These are phyloP conservation scores for Pongo abelii DNA, from an alignment of 2,113 vertebrate genomes.

Conservation along the genomic window DNA sequence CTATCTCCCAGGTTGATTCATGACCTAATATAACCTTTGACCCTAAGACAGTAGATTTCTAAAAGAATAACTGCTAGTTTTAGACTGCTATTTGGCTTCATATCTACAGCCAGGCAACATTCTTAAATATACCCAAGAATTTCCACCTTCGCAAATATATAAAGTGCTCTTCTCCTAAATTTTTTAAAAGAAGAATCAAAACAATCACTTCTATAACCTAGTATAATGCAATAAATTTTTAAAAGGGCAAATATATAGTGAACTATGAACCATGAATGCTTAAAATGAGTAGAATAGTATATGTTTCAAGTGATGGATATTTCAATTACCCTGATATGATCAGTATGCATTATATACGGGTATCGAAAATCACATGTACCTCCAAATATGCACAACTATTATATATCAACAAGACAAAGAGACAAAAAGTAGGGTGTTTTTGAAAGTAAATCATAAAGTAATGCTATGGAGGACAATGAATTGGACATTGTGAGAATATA, in stretches of 20 bases:
- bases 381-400: background rate
- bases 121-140: background rate
- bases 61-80: constrained; percentile 3
- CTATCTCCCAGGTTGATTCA: constrained; percentile 44
- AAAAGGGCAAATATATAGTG: background rate
- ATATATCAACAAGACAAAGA: background rate
- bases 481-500: background rate
- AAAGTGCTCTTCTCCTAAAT: background rate
- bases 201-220: background rate
- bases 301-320: background rate
- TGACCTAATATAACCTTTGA: constrained; percentile 44
- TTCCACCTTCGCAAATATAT: background rate
- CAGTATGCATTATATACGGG: background rate
- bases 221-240: background rate
- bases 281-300: background rate
- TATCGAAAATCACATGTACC: background rate
- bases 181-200: background rate
- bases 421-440: background rate
- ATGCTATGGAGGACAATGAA: background rate
- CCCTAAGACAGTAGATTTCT: background rate
- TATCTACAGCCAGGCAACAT: background rate
- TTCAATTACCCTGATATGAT: background rate
- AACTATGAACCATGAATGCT: background rate
- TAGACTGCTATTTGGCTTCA: background rate
- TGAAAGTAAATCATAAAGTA: background rate